Evolutionary conservation across 2,113 vertebrate species (phyloP).

Genomic region (Gallinago jamesoni): DNA sequence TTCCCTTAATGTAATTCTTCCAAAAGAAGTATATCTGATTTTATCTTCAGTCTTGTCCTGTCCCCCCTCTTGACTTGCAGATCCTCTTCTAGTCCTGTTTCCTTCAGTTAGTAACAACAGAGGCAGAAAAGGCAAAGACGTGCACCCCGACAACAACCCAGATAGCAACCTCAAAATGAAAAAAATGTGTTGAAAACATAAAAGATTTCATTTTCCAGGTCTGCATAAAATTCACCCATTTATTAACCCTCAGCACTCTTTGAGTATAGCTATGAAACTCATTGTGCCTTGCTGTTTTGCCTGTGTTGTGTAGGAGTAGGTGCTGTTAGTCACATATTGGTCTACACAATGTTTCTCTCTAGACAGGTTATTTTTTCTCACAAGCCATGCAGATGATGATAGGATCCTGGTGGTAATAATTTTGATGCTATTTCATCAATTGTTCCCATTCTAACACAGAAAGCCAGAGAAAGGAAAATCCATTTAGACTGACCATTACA

Average conservation of each 20-base stretch:
- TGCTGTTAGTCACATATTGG: accelerated
- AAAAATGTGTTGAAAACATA: neutral
- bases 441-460: neutral
- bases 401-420: neutral
- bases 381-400: neutral
- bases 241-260: neutral
- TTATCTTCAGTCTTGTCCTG: neutral
- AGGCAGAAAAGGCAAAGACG: neutral
- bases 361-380: neutral
- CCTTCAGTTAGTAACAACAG: neutral
- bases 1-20: neutral
- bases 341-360: neutral
- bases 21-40: neutral
- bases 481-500: neutral
- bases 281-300: neutral
- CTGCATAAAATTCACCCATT: neutral
- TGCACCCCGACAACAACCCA: neutral
- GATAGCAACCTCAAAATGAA: neutral
- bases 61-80: neutral
- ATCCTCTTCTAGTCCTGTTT: neutral
- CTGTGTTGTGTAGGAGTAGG: neutral
- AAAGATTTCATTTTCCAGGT: neutral
- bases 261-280: neutral
- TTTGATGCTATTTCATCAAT: neutral
- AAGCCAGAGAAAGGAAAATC: neutral